phyloP scores from a whole-genome alignment of 2,113 vertebrate genomes.

The Hucho hucho region DNA sequence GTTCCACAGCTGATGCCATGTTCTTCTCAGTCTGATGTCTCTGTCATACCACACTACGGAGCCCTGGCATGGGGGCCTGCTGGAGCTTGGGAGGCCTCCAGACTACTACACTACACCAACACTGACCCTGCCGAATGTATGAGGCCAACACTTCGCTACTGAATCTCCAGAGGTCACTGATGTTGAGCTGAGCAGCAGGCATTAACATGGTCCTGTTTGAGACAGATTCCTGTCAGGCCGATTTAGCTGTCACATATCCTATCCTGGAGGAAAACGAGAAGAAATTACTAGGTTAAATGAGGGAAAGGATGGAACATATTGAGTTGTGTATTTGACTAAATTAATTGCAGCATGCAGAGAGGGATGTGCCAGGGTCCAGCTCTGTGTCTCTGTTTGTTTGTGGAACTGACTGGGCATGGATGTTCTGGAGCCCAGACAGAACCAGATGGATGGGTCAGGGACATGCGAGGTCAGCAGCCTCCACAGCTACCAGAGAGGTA shows the following conservation, averaged over 20 bases:
- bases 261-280: not conserved
- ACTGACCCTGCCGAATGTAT: not conserved
- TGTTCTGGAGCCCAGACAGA: not conserved
- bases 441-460: slow-evolving; percentile 9
- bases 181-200: no score
- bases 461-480: not conserved
- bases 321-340: not conserved
- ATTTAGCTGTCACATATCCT: no score
- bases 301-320: not conserved
- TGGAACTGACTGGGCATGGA: not conserved
- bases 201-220: no score
- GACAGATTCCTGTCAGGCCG: no score
- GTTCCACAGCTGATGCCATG: slow-evolving; percentile 14
- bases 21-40: slow-evolving; percentile 9
- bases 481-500: slow-evolving; percentile 9
- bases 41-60: slow-evolving; percentile 8
- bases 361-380: not conserved
- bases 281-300: not conserved
- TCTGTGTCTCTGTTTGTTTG: slow-evolving; percentile 3
- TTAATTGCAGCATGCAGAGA: not conserved
- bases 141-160: not conserved
- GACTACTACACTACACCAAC: slow-evolving; percentile 1
- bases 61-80: not conserved
- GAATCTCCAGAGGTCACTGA: not conserved
- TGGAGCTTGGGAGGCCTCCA: not conserved